Conservation (phyloP, 2,888 invertebrate genomes). For the Drosophila pseudotakahashii region DNA sequence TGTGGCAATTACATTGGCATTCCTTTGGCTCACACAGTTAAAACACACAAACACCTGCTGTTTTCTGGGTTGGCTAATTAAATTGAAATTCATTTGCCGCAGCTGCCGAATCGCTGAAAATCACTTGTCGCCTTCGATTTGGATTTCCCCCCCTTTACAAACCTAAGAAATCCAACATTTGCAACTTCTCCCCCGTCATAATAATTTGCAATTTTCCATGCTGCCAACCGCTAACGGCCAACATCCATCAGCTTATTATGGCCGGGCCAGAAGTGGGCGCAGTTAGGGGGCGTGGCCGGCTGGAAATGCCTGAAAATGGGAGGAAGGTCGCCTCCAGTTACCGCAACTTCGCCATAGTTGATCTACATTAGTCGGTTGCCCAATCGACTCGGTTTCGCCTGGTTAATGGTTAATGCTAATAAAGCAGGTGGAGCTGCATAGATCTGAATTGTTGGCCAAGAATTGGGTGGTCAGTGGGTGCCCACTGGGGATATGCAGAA, state of each 20-base stretch:
- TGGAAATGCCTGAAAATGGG: background rate
- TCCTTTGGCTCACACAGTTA: conserved; percentile 20
- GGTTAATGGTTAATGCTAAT: conserved; percentile 10
- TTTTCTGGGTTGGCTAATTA: conserved; percentile 54
- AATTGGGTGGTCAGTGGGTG: conserved; percentile 5
- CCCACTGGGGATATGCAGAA: conserved; percentile 1
- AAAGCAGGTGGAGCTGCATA: conserved; percentile 11
- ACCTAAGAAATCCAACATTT: background rate
- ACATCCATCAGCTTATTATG: conserved; percentile 22
- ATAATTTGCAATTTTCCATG: conserved; percentile 62
- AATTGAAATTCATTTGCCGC: conserved; percentile 49
- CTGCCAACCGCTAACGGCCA: conserved; percentile 13
- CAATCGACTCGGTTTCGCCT: conserved; percentile 19
- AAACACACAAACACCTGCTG: conserved; percentile 20
- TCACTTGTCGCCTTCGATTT: conserved; percentile 57
- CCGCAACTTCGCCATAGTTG: conserved; percentile 4
- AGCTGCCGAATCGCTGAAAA: conserved; percentile 33
- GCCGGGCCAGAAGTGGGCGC: conserved; percentile 15
- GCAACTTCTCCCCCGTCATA: conserved; percentile 14
- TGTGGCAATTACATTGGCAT: conserved; percentile 58
- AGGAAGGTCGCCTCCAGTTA: conserved; percentile 37
- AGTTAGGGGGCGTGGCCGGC: conserved; percentile 28
- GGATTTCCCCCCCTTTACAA: background rate
- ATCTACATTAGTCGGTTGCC: conserved; percentile 31
- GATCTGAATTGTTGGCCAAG: background rate